Evolutionary conservation across 2,888 invertebrate genomes (phyloP), one percentile per base, ranked within the genome.

Genomic region (Caenorhabditis plicata): DNA sequence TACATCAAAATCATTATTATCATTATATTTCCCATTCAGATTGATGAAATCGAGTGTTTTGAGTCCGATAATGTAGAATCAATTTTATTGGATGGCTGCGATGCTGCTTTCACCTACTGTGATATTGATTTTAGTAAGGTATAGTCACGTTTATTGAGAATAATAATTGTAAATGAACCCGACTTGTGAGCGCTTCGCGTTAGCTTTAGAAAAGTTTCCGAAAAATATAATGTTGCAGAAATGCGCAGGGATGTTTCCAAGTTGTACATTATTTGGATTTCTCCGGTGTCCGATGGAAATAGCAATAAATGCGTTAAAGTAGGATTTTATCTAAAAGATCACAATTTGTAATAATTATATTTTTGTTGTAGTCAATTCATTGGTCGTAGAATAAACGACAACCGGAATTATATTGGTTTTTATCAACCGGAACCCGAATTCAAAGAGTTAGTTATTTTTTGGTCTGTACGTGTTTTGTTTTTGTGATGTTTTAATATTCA

Each of bases 361-460:
- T 22, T 27, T 47, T n/a, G n/a, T n/a, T 51, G 4, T 40, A 57
- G 57, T 15, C 32, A 57, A 44, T 57, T 51, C 42, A 23, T 35
- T 3, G 17, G 5, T 8, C 33, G 33, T 20, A 38, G 57, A 22
- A 42, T 51, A 8, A 33, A 23, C 26, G 57, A 51, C 15, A 13
- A 23, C 2, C 47, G 57, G 0, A 23, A 15, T 1, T 22, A 46
- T 3, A 8, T 57, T 4, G 17, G 4, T 11, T 58, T 58, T 11
- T 47, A 52, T 40, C 58, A 58, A 29, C 58, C 58, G 29, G 52
- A 58, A 9, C 26, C 41, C 4, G 52, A 52, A 44, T 58, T 58
- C 38, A 22, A 52, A 43, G 44, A 39, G 48, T 56, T 29, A 40
- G 29, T 13, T n/a, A 17, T n/a, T n/a, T n/a, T n/a, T n/a, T n/a